A percentile compares a stretch with the other conserved stretches of the same genome.
Conservation (phyloP, 2,888 invertebrate genomes). For the Furcula furcula region DNA sequence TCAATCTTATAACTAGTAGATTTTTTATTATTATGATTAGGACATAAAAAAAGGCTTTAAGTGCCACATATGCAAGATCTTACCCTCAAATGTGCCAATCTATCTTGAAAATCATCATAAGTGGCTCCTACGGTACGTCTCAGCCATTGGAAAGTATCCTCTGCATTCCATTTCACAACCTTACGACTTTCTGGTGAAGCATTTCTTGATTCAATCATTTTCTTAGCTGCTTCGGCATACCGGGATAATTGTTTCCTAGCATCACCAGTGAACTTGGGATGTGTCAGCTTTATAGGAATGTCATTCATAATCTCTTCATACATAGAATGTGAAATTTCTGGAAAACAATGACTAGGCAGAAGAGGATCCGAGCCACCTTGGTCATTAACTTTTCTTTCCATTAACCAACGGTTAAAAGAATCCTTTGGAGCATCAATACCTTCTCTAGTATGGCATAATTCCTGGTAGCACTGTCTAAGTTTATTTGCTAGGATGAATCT, state of each 20-base stretch:
- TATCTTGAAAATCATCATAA: slow-evolving; percentile 95
- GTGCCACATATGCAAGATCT: slow-evolving; percentile 4
- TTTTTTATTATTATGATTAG: neutral
- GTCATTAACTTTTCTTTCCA: slow-evolving; percentile 96
- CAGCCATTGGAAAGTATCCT: slow-evolving; percentile 98
- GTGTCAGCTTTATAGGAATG: slow-evolving; percentile 97
- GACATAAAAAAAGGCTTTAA: no score
- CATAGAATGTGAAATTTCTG: slow-evolving; percentile 96
- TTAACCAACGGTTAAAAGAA: slow-evolving; percentile 97
- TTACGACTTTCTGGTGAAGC: slow-evolving; percentile 96
- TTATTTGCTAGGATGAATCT: slow-evolving; percentile 92
- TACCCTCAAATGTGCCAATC: slow-evolving; percentile 92
- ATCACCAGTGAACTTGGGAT: slow-evolving; percentile 97
- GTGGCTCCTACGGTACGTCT: slow-evolving; percentile 95
- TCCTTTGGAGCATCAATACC: slow-evolving; percentile 97
- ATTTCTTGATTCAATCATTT: slow-evolving; percentile 97
- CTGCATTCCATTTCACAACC: slow-evolving; percentile 99
- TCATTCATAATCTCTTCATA: slow-evolving; percentile 99
- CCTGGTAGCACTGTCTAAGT: slow-evolving; percentile 94
- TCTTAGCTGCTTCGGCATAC: slow-evolving; percentile 98
- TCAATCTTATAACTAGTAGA: neutral
- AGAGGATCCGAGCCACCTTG: slow-evolving; percentile 93
- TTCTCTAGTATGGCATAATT: slow-evolving; percentile 95
- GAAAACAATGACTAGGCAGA: slow-evolving; percentile 94
- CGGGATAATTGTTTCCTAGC: slow-evolving; percentile 95